phyloP scores from a whole-genome alignment of 1,140 invertebrate genomes.

The Heliothis subflexa region DNA sequence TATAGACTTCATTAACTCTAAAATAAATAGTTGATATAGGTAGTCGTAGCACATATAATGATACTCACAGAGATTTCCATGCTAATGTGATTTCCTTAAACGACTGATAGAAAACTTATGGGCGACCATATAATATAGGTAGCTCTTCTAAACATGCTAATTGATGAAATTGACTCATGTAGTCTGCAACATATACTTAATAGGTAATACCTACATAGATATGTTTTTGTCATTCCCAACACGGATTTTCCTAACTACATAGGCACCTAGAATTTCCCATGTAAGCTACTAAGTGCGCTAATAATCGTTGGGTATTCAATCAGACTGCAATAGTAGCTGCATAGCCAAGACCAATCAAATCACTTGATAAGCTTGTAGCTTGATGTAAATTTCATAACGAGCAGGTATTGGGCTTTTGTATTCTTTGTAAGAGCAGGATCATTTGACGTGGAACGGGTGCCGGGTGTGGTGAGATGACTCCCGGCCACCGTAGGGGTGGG shows the following conservation, averaged over 20 bases:
- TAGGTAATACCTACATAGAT: too few species aligned
- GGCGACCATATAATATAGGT: conserved; percentile 23
- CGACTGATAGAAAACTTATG: conserved; percentile 30
- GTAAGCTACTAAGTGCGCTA: not conserved
- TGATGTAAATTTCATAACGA: too few species aligned
- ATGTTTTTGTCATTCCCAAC: conserved; percentile 2
- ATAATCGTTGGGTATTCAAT: not conserved
- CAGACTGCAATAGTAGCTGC: not conserved
- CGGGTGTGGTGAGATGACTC: too few species aligned
- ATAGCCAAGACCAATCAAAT: not conserved
- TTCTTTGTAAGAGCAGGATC: too few species aligned
- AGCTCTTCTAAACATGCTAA: conserved; percentile 18
- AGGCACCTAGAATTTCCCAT: not conserved
- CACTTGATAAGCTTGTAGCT: not conserved
- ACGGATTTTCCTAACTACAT: not conserved
- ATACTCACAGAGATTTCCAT: conserved; percentile 37
- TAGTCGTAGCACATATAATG: too few species aligned
- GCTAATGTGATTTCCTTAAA: conserved; percentile 15
- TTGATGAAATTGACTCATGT: conserved; percentile 27
- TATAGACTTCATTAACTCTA: too few species aligned
- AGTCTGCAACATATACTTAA: not conserved
- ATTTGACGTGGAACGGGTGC: too few species aligned
- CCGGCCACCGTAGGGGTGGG: too few species aligned
- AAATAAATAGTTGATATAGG: too few species aligned
- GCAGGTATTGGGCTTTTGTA: too few species aligned